Evolutionary conservation across 1,140 invertebrate genomes (phyloP).

Genomic region (Portunus trituberculatus): DNA sequence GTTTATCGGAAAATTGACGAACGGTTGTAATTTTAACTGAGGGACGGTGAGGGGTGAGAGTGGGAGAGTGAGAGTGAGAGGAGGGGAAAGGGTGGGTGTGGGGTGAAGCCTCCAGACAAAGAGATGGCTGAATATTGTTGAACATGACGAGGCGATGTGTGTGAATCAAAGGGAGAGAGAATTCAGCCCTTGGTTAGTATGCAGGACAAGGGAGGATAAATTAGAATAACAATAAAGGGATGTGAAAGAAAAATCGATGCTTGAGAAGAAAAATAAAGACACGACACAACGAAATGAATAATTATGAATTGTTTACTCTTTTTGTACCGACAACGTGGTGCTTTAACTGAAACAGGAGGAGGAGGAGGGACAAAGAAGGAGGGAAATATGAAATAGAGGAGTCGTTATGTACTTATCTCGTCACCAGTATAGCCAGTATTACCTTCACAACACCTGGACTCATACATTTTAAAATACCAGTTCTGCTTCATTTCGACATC

Average conservation of each 20-base stretch:
- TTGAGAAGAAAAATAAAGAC: neutral
- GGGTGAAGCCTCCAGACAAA: neutral
- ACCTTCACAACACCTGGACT: neutral
- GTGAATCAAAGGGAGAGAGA: constrained; percentile 25
- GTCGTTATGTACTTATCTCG: neutral
- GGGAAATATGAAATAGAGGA: neutral
- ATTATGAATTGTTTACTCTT: neutral
- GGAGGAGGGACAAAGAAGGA: neutral
- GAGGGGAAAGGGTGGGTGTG: neutral
- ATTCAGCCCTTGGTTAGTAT: constrained; percentile 38
- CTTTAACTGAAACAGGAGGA: too few species aligned
- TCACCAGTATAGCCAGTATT: neutral
- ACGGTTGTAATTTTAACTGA: constrained; percentile 27
- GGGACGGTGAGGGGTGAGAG: neutral
- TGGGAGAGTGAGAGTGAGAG: neutral
- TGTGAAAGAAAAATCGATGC: neutral
- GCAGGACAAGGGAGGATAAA: neutral
- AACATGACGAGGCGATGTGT: constrained; percentile 23
- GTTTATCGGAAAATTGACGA: constrained; percentile 53
- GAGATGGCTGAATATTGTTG: constrained; percentile 24
- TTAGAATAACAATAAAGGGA: constrained; percentile 44
- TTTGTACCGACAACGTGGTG: too few species aligned
- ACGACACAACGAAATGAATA: neutral
- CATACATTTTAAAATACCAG: constrained; percentile 55
- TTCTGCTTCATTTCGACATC: constrained; percentile 50